Evolutionary conservation across 2,888 invertebrate genomes (phyloP), one percentile per base, ranked within the genome.

Genomic region (Pteria penguin): DNA sequence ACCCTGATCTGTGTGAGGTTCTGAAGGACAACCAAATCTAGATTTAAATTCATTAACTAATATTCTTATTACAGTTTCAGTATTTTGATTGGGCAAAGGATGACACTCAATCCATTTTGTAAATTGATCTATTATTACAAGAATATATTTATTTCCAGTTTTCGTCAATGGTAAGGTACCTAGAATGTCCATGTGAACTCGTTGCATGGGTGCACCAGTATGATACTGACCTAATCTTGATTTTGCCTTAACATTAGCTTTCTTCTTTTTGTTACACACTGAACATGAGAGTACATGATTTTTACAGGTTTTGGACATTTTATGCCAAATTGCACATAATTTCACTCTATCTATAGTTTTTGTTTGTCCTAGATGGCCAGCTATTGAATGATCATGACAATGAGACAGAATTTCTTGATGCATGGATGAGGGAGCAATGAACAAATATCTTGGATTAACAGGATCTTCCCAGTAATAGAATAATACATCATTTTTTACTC

Each of bases 71-170:
- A 72, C 27, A 3, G 36, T 57, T 32, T 70, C 74, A n/a, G 74
- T 33, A n/a, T 4, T 60, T 33, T 75, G 72, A 68, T 58, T 61
- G 36, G 72, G 57, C 14, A 68, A 1, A 32, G 78, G 62, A 61
- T 33, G 33, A 65, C 72, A 68, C 31, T 75, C 72, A 24, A 78
- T n/a, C 72, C 68, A 78, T 60, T 72, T 75, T 2, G 72, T 68
- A 24, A 75, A 75, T 36, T 78, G 72, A 63, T 78, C 78, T 24
- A 75, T 66, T 11, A 68, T 62, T 55, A 72, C 63, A 2, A 72
- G 29, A 31, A 72, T 68, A 27, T 78, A 75, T 33, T 72, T 73
- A 24, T 78, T 78, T 4, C 72, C 75, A 5, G 8, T 11, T 31
- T 24, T 57, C 1, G 67, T 75, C 11, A 61, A 55, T 14, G 72